A percentile compares a stretch with the other conserved stretches of the same genome.
Evolutionary conservation across 2,113 vertebrate genomes (phyloP).

Genomic region (Alethe diademata): DNA sequence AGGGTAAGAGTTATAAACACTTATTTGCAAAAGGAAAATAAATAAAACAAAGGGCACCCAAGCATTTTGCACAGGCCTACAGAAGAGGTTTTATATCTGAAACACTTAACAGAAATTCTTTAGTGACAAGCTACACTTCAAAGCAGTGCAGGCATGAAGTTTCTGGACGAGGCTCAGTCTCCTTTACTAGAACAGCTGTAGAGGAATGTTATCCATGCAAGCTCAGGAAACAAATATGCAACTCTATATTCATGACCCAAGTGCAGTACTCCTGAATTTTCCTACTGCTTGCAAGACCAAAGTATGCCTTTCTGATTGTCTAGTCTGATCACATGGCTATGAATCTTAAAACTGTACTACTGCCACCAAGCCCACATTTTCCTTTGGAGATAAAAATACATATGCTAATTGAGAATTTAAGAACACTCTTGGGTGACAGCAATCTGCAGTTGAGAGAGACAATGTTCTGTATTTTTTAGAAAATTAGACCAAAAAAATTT

Average conservation of each 20-base stretch:
- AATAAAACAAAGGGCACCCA: background rate
- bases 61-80: background rate
- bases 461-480: background rate
- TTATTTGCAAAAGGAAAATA: background rate
- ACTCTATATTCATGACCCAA: background rate
- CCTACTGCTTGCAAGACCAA: background rate
- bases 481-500: background rate
- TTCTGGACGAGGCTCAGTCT: background rate
- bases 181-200: background rate
- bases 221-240: background rate
- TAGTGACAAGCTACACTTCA: background rate
- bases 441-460: background rate
- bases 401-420: constrained; percentile 31
- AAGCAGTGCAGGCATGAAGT: background rate
- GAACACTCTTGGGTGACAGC: background rate
- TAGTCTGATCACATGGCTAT: background rate
- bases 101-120: background rate
- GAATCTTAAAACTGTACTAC: background rate
- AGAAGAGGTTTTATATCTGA: background rate
- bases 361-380: background rate
- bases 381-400: background rate
- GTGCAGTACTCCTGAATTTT: background rate
- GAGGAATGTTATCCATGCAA: constrained; percentile 3
- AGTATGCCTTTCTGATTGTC: background rate
- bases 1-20: background rate